These are phyloP conservation scores for Aphelocoma californica DNA, from an alignment of 2,797 vertebrate species.

Conservation along the genomic window DNA sequence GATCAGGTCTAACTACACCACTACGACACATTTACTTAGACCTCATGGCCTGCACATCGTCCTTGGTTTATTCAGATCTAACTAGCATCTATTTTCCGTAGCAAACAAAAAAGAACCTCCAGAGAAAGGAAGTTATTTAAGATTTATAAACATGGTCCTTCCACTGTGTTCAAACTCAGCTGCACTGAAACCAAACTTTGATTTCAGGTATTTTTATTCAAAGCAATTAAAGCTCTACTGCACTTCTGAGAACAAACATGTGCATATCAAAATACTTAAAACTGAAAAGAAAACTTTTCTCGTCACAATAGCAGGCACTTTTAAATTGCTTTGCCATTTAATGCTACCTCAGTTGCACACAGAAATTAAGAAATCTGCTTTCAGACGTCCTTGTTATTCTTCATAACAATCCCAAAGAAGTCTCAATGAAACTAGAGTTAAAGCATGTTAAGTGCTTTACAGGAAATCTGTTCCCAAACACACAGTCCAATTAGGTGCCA, in stretches of 20 bases:
- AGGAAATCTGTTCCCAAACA: conserved; percentile 39
- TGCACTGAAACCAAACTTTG: neutral
- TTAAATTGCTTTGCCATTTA: conserved; percentile 68
- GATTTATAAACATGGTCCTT: neutral
- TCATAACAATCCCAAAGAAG: conserved; percentile 23
- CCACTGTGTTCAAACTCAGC: neutral
- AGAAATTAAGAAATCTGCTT: conserved; percentile 68
- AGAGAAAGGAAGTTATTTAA: neutral
- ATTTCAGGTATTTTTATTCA: neutral
- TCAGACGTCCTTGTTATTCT: conserved; percentile 61
- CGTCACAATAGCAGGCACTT: conserved; percentile 40
- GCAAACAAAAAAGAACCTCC: neutral
- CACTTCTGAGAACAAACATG: conserved; percentile 8
- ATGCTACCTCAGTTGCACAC: conserved; percentile 61
- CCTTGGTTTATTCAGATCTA: neutral
- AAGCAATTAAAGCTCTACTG: conserved; percentile 14
- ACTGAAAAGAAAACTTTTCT: conserved; percentile 46
- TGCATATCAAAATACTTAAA: conserved; percentile 29
- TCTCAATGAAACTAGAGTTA: conserved; percentile 49
- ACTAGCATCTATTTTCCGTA: neutral
- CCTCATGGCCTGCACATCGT: neutral
- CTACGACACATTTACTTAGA: neutral
- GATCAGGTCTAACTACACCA: neutral
- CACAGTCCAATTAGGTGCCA: conserved; percentile 24
- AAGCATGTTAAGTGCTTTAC: conserved; percentile 45